phyloP scores from a whole-genome alignment of 2,888 invertebrate species.

The Mellilla xanthometata region DNA sequence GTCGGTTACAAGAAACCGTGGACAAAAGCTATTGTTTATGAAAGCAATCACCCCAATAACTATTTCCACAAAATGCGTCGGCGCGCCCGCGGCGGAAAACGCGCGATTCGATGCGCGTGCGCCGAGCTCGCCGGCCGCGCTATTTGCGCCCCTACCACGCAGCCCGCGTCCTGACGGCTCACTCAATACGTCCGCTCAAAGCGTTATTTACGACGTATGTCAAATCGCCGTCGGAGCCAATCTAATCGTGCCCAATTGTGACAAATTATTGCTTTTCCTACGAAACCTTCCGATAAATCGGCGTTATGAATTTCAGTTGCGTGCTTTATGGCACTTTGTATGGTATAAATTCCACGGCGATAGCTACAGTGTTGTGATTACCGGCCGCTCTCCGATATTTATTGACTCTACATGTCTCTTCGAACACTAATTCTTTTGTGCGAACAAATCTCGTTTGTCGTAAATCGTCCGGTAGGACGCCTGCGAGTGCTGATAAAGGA shows the following conservation, averaged over 20 bases:
- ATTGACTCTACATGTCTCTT: constrained; percentile 77
- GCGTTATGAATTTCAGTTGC: no score
- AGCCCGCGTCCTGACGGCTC: constrained; percentile 44
- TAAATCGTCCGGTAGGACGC: constrained; percentile 69
- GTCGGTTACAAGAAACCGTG: constrained; percentile 62
- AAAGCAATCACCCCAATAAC: constrained; percentile 82
- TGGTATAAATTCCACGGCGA: constrained; percentile 42
- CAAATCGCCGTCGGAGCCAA: constrained; percentile 77
- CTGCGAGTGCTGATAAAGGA: constrained; percentile 71
- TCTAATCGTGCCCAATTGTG: constrained; percentile 81
- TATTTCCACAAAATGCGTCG: constrained; percentile 76
- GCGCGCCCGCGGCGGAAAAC: constrained; percentile 70
- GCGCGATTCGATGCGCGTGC: constrained; percentile 80
- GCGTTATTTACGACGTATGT: constrained; percentile 78
- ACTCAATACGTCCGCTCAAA: constrained; percentile 60
- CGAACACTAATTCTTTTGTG: constrained; percentile 73
- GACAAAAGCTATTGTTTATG: constrained; percentile 81
- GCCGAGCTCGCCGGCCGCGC: constrained; percentile 57
- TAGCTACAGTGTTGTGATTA: constrained; percentile 73
- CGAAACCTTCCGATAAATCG: constrained; percentile 74
- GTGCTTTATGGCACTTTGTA: constrained; percentile 57
- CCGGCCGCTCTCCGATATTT: constrained; percentile 69
- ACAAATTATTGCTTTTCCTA: constrained; percentile 81
- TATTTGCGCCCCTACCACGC: constrained; percentile 64
- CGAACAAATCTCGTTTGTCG: constrained; percentile 51